Evolutionary conservation across 2,888 invertebrate genomes (phyloP).

Genomic region (Halocaridina rubra): DNA sequence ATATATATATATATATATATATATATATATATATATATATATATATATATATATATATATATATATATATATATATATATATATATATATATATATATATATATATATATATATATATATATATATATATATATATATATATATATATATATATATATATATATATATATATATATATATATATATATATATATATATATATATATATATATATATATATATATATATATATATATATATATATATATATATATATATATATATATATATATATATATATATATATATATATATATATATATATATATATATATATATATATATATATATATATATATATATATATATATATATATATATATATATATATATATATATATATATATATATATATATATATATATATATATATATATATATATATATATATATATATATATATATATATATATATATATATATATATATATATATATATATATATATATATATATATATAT

Average conservation of each 20-base stretch:
- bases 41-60: background rate
- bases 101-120: background rate
- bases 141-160: slow-evolving; percentile 19
- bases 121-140: background rate
- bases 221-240: background rate
- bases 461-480: too few relatives aligned
- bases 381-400: background rate
- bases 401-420: background rate
- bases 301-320: background rate
- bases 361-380: background rate
- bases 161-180: too few relatives aligned
- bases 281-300: background rate
- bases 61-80: background rate
- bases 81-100: background rate
- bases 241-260: background rate
- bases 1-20: background rate
- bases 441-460: too few relatives aligned
- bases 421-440: background rate
- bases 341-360: background rate
- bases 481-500: too few relatives aligned
- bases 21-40: slow-evolving; percentile 4
- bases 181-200: too few relatives aligned
- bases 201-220: too few relatives aligned
- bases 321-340: slow-evolving; percentile 5
- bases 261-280: background rate